Base-by-base conservation (phyloP, 2,113 vertebrate species). In the Heliornis fulica region DNA sequence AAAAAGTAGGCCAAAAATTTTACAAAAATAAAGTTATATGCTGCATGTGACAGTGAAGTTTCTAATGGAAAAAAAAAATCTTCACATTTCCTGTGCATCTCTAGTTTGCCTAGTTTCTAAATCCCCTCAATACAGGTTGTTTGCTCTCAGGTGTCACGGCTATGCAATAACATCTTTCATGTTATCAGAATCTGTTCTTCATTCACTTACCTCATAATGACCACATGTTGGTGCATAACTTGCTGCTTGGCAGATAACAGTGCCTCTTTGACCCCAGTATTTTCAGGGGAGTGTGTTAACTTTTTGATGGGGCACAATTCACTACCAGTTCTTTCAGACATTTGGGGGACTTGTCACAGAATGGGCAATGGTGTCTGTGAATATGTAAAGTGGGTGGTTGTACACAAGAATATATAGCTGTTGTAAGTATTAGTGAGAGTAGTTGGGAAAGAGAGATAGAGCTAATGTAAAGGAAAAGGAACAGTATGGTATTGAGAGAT, bases 311-410 rank as follows among this genome's bases (percentile, higher is more conserved):
- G 16, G 13, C 13, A 19, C 78, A 80, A 36, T 5, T 22, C 3
- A 1, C 38, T 0, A 0, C 10, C 21, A 80, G 15, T 51, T 45
- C 29, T 45, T 76, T 45, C 15, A 16, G 13, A 26, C 1, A 3
- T 70, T 56, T 41, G 21, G 10, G 13, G 40, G 69, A 5, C 3
- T 4, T 22, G 21, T 2, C 11, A 36, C 8, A 51, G 36, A 76
- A 60, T 26, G 25, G 16, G 4, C 5, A 65, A 26, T 22, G 5
- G 8, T 23, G 16, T 65, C 50, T 38, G 1, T 54, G n/a, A 12
- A 21, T 32, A 34, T 8, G 3, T 19, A 28, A 34, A 59, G 21
- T 48, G 38, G 21, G 56, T 48, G 4, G 16, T 41, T 11, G 12
- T n/a, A 61, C 36, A 22, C n/a, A 29, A 29, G 7, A 23, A 25